A percentile compares a stretch with the other conserved stretches of the same genome.
Evolutionary conservation across 1,140 invertebrate species (phyloP).

Genomic region (Solen grandis): DNA sequence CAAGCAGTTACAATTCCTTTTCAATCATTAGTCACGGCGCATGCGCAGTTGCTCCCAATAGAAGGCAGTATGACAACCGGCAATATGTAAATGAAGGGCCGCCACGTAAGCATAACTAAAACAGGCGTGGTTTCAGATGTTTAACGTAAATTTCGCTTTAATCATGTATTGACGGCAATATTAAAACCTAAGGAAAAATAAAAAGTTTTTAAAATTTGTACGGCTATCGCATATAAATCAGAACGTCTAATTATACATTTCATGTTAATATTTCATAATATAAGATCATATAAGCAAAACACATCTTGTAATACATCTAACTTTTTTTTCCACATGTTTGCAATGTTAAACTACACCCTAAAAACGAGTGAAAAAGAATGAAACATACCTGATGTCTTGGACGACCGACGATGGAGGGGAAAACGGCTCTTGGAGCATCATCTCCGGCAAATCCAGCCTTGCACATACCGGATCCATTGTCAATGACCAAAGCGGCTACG

Average conservation of each 20-base stretch:
- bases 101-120: slow-evolving; percentile 29
- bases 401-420: slow-evolving; percentile 92
- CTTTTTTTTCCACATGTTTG: background rate
- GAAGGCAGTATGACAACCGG: no score
- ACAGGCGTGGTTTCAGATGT: no score
- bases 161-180: no score
- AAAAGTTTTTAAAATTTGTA: no score
- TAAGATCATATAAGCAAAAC: no score
- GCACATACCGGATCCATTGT: slow-evolving; percentile 95
- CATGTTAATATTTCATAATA: no score
- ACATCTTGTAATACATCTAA: background rate
- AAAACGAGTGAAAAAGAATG: background rate
- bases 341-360: background rate
- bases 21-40: background rate
- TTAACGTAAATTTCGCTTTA: no score
- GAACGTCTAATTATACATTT: no score
- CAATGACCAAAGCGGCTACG: slow-evolving; percentile 92
- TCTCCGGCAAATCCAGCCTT: slow-evolving; percentile 95
- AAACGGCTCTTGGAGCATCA: slow-evolving; percentile 93
- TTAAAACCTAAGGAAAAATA: no score
- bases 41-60: slow-evolving; percentile 11
- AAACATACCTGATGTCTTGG: slow-evolving; percentile 86
- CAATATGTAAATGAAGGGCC: slow-evolving; percentile 41
- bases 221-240: no score
- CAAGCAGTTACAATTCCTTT: no score